Conservation (phyloP, 2,113 vertebrate species). For the rat (Rattus norvegicus) region GRCr8 NC_086019.1:25353001-25353500, state of each 20-base stretch:
- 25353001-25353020: not conserved
- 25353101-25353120: not conserved
- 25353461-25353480: slow-evolving; percentile 24
- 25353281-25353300: not conserved
- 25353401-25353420: not conserved
- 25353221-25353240: slow-evolving; percentile 15
- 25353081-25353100: slow-evolving; percentile 16
- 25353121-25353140: not conserved
- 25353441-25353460: not conserved
- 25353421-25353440: not conserved
- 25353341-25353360: not conserved
- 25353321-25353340: slow-evolving; percentile 16
- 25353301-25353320: not conserved
- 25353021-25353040: not conserved
- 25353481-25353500: not conserved
- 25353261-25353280: slow-evolving; percentile 2
- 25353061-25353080: not conserved
- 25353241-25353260: not conserved
- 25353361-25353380: slow-evolving; percentile 14
- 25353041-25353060: not conserved
- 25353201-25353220: not conserved
- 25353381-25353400: not conserved
- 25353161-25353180: not conserved
- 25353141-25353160: not conserved
- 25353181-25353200: slow-evolving; percentile 43